Base-by-base conservation (phyloP, 2,113 vertebrate species). In the Dicerorhinus sumatrensis region DNA sequence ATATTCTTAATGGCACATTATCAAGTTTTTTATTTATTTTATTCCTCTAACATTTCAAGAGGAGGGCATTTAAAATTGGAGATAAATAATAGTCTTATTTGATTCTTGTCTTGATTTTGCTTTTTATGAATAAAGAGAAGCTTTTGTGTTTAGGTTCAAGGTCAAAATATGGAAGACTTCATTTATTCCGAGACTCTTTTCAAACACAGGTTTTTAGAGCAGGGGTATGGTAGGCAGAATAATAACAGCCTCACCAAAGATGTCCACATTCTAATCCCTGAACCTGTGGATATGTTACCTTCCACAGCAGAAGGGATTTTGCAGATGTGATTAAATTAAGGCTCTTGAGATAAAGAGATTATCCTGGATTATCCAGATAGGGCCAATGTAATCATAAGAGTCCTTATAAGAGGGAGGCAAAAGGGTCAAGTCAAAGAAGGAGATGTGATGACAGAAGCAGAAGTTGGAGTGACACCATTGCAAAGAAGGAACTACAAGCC, bases 21-120 rank as follows among this genome's bases (percentile, higher is more conserved):
- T 73, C 36, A 87, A 89, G 89, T 67, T 54, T 92, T 77, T 97
- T 77, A 97, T 98, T 98, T 96, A 98, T 96, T 96, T 98, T 72
- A 86, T 82, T 93, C 60, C 31, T 60, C 86, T 97, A 33, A 96
- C 46, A 31, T 94, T 80, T 94, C 56, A 96, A 96, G 96, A 94
- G 76, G 85, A 96, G 23, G 31, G 18, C n/a, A 96, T 91, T 97
- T 93, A 5, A 95, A 97, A 97, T 93, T 56, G 73, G 10, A 98
- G 81, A 79, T 60, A 63, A 91, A 95, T 58, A 69, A 70, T 8
- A 62, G 6, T 54, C 81, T 82, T 48, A 70, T 89, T 76, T 86
- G 39, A 88, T 62, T 83, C 54, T 67, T 65, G 27, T 91, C 76
- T 91, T 95, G 17, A 76, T 62, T 97, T 95, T 69, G 75, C 60